Evolutionary conservation across 2,888 invertebrate species (phyloP).

Genomic region (Parnassius apollo): DNA sequence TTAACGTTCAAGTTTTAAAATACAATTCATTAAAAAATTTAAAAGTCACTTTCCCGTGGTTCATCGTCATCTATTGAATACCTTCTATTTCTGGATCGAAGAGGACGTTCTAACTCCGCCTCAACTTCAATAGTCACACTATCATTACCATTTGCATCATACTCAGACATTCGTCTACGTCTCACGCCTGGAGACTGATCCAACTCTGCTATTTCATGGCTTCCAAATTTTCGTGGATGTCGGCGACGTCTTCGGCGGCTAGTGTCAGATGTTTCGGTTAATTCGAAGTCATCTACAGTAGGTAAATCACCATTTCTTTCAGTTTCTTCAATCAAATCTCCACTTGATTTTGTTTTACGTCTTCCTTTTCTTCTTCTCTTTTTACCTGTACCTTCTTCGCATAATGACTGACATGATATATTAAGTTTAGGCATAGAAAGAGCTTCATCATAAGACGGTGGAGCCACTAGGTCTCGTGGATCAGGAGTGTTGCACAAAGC

Average conservation of each 20-base stretch:
- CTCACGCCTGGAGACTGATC: conserved; percentile 70
- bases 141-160: conserved; percentile 45
- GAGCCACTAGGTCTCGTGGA: conserved; percentile 84
- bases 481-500: conserved; percentile 83
- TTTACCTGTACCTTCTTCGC: conserved; percentile 69
- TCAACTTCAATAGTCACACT: conserved; percentile 58
- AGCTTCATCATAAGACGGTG: conserved; percentile 90
- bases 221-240: conserved; percentile 58
- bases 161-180: conserved; percentile 67
- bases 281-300: conserved; percentile 56
- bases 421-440: conserved; percentile 86
- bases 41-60: conserved; percentile 73
- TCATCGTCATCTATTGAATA: conserved; percentile 64
- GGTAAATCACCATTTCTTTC: conserved; percentile 65
- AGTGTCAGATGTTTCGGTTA: conserved; percentile 48
- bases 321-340: conserved; percentile 73
- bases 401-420: conserved; percentile 80
- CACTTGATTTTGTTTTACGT: conserved; percentile 76
- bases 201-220: conserved; percentile 71
- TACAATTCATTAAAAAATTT: conserved; percentile 9
- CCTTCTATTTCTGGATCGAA: conserved; percentile 55
- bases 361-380: conserved; percentile 62
- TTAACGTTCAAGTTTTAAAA: no score
- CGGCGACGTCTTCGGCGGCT: conserved; percentile 48
- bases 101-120: conserved; percentile 47